Evolutionary conservation across 2,888 invertebrate species (phyloP).

Genomic region (Xanthorhoe spadicearia): DNA sequence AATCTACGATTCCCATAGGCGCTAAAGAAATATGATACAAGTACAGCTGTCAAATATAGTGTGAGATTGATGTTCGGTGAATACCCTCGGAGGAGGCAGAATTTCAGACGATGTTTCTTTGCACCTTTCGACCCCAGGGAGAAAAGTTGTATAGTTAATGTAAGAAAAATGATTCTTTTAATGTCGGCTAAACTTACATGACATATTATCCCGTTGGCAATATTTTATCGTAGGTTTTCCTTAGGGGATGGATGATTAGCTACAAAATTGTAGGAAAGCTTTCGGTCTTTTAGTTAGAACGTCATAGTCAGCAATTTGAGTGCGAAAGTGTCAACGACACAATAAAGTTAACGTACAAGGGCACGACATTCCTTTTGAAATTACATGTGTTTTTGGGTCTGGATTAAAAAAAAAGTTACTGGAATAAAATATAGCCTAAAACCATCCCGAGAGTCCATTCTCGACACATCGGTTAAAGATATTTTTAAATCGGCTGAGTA

Average conservation of each 20-base stretch:
- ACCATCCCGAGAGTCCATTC: too few relatives aligned
- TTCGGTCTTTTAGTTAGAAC: neutral
- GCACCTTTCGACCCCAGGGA: constrained; percentile 31
- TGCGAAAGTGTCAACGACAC: neutral
- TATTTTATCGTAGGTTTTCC: constrained; percentile 26
- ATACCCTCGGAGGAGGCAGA: constrained; percentile 52
- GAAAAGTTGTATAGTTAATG: constrained; percentile 39
- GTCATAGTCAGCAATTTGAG: constrained; percentile 1
- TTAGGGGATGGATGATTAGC: constrained; percentile 15
- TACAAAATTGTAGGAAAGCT: constrained; percentile 1
- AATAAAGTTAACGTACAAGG: neutral
- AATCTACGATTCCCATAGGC: constrained; percentile 43
- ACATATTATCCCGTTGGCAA: constrained; percentile 34
- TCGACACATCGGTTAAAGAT: too few relatives aligned
- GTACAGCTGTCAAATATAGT: constrained; percentile 60
- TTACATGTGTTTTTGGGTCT: too few relatives aligned
- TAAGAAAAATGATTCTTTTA: constrained; percentile 39
- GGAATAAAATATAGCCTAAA: too few relatives aligned
- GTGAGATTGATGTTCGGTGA: constrained; percentile 63
- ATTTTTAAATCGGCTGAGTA: too few relatives aligned
- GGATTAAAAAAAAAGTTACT: too few relatives aligned
- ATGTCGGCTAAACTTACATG: constrained; percentile 36
- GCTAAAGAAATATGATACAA: constrained; percentile 62
- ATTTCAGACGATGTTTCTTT: constrained; percentile 40
- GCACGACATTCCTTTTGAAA: neutral